A percentile compares a stretch with the other conserved stretches of the same genome.
Evolutionary conservation across 2,113 vertebrate genomes (phyloP).

Genomic region (Mesocricetus auratus): DNA sequence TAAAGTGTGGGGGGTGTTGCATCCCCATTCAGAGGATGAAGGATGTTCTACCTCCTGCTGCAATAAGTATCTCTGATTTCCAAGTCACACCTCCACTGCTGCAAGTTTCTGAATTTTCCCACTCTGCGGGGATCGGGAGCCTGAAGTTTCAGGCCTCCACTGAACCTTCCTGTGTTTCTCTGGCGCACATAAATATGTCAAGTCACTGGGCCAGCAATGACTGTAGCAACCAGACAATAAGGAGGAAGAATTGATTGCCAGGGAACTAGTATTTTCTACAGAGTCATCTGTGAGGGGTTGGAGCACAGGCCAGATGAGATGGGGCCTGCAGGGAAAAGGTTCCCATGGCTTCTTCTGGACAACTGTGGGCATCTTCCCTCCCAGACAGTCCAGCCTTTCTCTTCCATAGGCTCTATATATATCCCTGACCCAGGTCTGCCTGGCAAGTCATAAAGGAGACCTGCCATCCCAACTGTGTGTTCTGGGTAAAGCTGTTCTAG

Average conservation of each 20-base stretch:
- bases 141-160: background rate
- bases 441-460: background rate
- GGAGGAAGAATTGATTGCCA: background rate
- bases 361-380: background rate
- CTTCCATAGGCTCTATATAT: background rate
- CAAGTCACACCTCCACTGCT: background rate
- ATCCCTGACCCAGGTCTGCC: background rate
- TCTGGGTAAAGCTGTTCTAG: background rate
- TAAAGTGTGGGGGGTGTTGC: background rate
- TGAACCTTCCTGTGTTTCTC: background rate
- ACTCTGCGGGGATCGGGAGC: background rate
- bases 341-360: slow-evolving; percentile 29
- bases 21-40: background rate
- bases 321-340: background rate
- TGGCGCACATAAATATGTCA: background rate
- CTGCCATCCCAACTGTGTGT: too few relatives aligned
- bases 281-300: background rate
- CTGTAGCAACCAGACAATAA: background rate
- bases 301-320: background rate
- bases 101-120: background rate
- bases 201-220: background rate
- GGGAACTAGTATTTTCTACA: background rate
- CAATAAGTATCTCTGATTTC: background rate
- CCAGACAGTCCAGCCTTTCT: background rate
- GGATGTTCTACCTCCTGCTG: background rate